phyloP scores from a whole-genome alignment of 1,140 invertebrate genomes.

The Elysia chlorotica region DNA sequence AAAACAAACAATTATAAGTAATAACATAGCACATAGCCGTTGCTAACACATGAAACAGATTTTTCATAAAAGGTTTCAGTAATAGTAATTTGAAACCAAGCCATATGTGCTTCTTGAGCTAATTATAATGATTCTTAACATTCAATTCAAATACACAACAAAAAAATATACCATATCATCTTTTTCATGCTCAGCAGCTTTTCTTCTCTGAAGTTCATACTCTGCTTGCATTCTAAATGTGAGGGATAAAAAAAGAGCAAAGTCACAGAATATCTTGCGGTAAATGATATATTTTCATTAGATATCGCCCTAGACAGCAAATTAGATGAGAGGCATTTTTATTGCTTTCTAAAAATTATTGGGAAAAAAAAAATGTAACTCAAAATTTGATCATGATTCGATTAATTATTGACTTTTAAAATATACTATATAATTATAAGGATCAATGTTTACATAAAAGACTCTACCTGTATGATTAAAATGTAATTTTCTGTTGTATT shows the following conservation, averaged over 20 bases:
- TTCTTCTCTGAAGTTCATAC: slow-evolving; percentile 74
- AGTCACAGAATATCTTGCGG: too few species aligned
- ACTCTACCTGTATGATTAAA: background rate
- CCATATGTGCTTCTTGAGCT: background rate
- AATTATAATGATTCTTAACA: background rate
- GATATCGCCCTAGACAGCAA: too few species aligned
- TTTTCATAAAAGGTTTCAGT: background rate
- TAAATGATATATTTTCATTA: too few species aligned
- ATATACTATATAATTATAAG: background rate
- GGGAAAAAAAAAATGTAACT: background rate
- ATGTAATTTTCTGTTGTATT: too few species aligned
- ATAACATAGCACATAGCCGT: background rate
- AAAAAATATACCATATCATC: slow-evolving; percentile 66
- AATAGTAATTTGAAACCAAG: background rate
- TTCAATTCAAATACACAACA: background rate
- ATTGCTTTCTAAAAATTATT: too few species aligned
- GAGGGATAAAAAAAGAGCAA: too few species aligned
- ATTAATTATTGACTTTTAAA: too few species aligned
- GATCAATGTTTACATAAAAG: background rate
- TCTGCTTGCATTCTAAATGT: slow-evolving; percentile 77
- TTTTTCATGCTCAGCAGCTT: slow-evolving; percentile 69
- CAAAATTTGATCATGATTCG: background rate
- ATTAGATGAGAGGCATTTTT: too few species aligned
- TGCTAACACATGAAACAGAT: background rate
- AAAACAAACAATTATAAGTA: too few species aligned